Evolutionary conservation across 2,888 invertebrate genomes (phyloP).

Genomic region (Synanthedon andrenaeformis): DNA sequence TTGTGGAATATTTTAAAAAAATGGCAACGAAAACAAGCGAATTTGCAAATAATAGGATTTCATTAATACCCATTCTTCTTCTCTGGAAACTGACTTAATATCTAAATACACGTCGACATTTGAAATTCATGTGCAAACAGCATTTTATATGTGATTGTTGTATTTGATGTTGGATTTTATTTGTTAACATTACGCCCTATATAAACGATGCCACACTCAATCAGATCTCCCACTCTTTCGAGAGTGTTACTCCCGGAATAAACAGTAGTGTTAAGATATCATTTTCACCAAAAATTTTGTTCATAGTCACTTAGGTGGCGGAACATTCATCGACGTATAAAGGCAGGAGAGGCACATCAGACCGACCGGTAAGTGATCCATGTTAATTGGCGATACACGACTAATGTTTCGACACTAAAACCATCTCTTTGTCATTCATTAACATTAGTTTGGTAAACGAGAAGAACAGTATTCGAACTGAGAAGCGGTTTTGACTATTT

Average conservation of each 20-base stretch:
- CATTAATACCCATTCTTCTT: no score
- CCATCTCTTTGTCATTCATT: conserved; percentile 1
- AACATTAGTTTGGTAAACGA: not conserved
- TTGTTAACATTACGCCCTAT: conserved; percentile 43
- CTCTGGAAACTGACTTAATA: no score
- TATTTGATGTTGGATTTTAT: conserved; percentile 52
- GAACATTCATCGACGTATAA: conserved; percentile 34
- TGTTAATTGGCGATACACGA: conserved; percentile 10
- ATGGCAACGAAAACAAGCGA: no score
- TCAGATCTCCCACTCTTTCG: conserved; percentile 43
- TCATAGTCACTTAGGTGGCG: conserved; percentile 63
- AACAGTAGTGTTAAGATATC: conserved; percentile 46
- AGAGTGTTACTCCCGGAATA: conserved; percentile 43
- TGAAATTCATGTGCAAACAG: conserved; percentile 50
- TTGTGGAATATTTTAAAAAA: no score
- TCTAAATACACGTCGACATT: conserved; percentile 16
- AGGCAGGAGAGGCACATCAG: conserved; percentile 32
- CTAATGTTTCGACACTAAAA: not conserved
- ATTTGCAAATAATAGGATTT: no score
- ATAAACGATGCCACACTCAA: conserved; percentile 33
- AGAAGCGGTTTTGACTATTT: no score
- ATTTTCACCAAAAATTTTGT: conserved; percentile 29
- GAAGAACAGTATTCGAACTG: not conserved
- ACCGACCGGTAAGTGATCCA: conserved; percentile 38
- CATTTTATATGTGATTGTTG: conserved; percentile 44